A percentile compares a stretch with the other conserved stretches of the same genome.
Conservation (phyloP, 2,888 invertebrate species). For the Drosophila kambysellisi region DNA sequence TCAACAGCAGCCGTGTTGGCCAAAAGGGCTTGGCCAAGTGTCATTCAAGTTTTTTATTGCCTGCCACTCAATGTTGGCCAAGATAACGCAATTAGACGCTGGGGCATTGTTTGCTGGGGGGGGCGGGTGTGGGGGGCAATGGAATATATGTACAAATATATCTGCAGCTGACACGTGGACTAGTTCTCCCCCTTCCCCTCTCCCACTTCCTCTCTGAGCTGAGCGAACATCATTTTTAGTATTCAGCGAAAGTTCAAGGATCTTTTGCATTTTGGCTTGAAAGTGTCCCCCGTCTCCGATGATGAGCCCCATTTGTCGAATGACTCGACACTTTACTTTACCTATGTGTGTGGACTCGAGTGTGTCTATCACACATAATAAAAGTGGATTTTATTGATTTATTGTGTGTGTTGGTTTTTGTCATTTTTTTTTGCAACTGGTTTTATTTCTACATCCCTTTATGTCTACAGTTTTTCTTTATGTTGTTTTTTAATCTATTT, state of each 20-base stretch:
- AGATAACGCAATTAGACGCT: conserved; percentile 56
- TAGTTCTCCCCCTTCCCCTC: neutral
- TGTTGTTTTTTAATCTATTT: conserved; percentile 5
- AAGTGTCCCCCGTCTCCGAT: conserved; percentile 4
- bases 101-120: conserved; percentile 11
- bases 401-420: conserved; percentile 24
- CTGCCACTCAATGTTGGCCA: conserved; percentile 56
- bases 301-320: conserved; percentile 23
- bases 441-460: neutral
- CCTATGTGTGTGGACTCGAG: conserved; percentile 4
- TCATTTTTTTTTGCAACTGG: conserved; percentile 13
- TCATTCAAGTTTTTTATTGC: conserved; percentile 67
- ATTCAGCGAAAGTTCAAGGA: conserved; percentile 74
- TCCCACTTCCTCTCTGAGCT: conserved; percentile 22
- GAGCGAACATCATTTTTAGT: conserved; percentile 53
- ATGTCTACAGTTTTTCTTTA: neutral
- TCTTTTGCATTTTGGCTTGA: conserved; percentile 44
- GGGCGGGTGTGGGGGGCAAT: neutral
- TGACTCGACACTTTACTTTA: conserved; percentile 39
- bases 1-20: neutral
- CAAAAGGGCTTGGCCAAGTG: conserved; percentile 63
- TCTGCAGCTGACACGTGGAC: conserved; percentile 36
- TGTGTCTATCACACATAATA: conserved; percentile 3
- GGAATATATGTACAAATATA: conserved; percentile 21
- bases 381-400: conserved; percentile 47